Base-by-base conservation (phyloP, 2,888 invertebrate species). In the Ischnus inquisitorius region DNA sequence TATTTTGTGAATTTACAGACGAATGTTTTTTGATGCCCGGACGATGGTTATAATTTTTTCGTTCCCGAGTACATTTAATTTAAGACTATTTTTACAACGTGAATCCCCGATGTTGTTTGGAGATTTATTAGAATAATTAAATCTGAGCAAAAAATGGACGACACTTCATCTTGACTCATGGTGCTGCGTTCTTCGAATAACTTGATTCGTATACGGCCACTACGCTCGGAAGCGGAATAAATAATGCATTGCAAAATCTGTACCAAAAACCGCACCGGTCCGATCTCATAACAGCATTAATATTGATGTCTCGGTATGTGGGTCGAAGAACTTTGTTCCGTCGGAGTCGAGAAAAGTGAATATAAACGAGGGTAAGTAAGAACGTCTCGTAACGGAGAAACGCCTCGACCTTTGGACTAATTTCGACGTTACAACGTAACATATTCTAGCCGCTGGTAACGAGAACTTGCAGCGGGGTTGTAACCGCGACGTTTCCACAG, bases 281-380 rank as follows among this genome's bases (percentile, higher is more conserved):
- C 71, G 71, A 77, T 82, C 65, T 67, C 54, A 60, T 71, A 67
- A 77, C 46, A 77, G 82, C 77, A 82, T 82, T 71, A 82, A 82
- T 82, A 82, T 82, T 82, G 76, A 82, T 82, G 71, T 4, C 22
- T 64, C 71, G 57, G 34, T 64, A 5, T 64, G 16, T n/a, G 3
- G 34, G 14, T 10, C 28, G 43, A 72, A 60, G 43, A 57, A 71
- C 28, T 71, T 28, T 12, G 14, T 8, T 14, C 12, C 39, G 39
- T 5, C 14, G 19, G 48, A 41, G 16, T 69, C 14, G 12, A 16
- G 14, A 41, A 39, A 69, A 54, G 39, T 71, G 69, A 57, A 54
- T 71, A 57, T 71, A 57, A 39, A 39, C 19, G 19, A 12, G 8
- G 6, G 14, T 8, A 22, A 62, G 65, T 34, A 51, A 65, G n/a